Evolutionary conservation across 2,797 vertebrate genomes (phyloP).

Genomic region (Anguilla marmorata): DNA sequence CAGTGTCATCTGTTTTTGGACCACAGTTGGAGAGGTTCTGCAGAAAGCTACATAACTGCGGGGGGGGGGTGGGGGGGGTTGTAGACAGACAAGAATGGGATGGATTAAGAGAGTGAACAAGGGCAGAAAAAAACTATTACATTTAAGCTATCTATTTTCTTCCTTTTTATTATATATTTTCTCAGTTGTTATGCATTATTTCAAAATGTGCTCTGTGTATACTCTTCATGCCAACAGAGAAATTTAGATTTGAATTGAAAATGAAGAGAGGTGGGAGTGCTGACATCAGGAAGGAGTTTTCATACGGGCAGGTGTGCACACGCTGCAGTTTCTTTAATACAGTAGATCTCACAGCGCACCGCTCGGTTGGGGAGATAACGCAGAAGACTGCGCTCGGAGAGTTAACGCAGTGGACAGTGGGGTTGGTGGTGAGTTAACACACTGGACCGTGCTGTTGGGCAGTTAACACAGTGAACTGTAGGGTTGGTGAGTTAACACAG

Average conservation of each 20-base stretch:
- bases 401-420: background rate
- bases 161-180: slow-evolving; percentile 35
- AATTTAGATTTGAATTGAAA: slow-evolving; percentile 45
- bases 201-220: slow-evolving; percentile 43
- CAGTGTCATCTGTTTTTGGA: background rate
- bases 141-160: slow-evolving; percentile 48
- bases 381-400: background rate
- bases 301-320: background rate
- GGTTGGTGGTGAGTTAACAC: background rate
- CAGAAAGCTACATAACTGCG: background rate
- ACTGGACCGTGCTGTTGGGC: background rate
- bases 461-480: background rate
- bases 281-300: background rate
- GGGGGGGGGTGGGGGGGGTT: slow-evolving; percentile 19
- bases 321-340: background rate
- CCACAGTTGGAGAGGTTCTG: background rate
- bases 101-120: background rate
- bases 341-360: background rate
- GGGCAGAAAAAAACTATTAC: background rate
- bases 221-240: slow-evolving; percentile 46
- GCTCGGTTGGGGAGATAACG: too few species aligned
- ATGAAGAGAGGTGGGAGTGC: background rate
- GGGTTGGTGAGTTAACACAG: background rate
- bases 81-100: background rate
- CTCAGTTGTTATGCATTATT: slow-evolving; percentile 49